Percentiles rank a stretch among this genome's conserved stretches.
These are phyloP conservation scores for Polydrusus cervinus DNA, from an alignment of 2,888 invertebrate species.

Conservation along the genomic window DNA sequence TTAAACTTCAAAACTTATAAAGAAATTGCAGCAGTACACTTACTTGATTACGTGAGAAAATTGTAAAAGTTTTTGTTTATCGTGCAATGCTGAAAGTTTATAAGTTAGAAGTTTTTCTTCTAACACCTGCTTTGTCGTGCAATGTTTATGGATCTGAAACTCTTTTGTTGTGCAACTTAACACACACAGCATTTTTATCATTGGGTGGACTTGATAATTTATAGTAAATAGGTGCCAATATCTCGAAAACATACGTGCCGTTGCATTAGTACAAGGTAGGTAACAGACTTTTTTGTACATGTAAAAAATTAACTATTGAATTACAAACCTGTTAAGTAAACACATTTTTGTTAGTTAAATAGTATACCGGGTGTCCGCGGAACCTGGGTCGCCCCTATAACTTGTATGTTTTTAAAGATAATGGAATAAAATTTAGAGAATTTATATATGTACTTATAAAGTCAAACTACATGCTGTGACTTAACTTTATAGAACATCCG, in stretches of 20 bases:
- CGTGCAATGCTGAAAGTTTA: conserved; percentile 35
- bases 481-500: no score
- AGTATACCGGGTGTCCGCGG: no score
- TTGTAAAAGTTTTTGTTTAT: conserved; percentile 48
- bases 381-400: no score
- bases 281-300: no score
- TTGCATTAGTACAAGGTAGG: no score
- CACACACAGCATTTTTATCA: conserved; percentile 9
- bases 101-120: conserved; percentile 40
- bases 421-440: no score
- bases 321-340: no score
- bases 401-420: no score
- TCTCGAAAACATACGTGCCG: neutral
- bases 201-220: neutral
- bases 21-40: conserved; percentile 47
- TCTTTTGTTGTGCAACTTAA: conserved; percentile 48
- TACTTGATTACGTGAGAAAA: conserved; percentile 52
- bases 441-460: no score
- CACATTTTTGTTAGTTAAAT: no score
- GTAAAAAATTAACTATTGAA: no score
- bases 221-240: neutral
- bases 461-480: no score
- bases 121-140: conserved; percentile 43
- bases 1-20: conserved; percentile 44
- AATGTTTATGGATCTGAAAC: conserved; percentile 50